Evolutionary conservation across 2,888 invertebrate genomes (phyloP), one percentile per base, ranked within the genome.

Genomic region (Polietes domitor): DNA sequence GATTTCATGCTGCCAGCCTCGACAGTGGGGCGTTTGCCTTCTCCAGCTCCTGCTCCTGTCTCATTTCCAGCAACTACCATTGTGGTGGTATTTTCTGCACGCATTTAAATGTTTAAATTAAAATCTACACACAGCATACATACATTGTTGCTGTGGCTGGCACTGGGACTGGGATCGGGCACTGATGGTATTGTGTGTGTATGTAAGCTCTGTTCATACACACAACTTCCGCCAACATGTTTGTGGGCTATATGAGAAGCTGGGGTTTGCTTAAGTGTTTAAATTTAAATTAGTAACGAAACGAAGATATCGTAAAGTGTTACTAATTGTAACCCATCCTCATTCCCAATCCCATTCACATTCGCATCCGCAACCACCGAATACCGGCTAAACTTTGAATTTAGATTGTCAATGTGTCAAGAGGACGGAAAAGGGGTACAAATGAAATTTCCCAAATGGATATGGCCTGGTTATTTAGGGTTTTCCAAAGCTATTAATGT

Each of bases 311-410:
- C 61, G 61, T 41, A 41, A 65, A 37, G 37, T 17, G 37, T 65
- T 37, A 19, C 65, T 65, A 65, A 65, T 65, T 65, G 65, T 65
- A 65, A 65, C 41, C 65, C 65, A 65, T 65, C n/a, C n/a, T n/a
- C n/a, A n/a, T n/a, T n/a, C n/a, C n/a, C n/a, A n/a, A n/a, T n/a
- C n/a, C n/a, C n/a, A n/a, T n/a, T n/a, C n/a, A n/a, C n/a, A n/a
- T n/a, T n/a, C n/a, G n/a, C n/a, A n/a, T n/a, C 65, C 19, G 19
- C 65, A 19, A n/a, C 61, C 28, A 28, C 28, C n/a, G 10, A 5
- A 61, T 41, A n/a, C 9, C 65, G 65, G 41, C 17, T 41, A 12
- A 65, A 65, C 61, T 65, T 65, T 41, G 65, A 41, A 65, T 65
- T 37, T 37, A 17, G 19, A 37, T 37, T 37, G 41, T 21, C 28